Evolutionary conservation across 1,140 invertebrate genomes (phyloP).

Genomic region (Drosophila lacertosa): DNA sequence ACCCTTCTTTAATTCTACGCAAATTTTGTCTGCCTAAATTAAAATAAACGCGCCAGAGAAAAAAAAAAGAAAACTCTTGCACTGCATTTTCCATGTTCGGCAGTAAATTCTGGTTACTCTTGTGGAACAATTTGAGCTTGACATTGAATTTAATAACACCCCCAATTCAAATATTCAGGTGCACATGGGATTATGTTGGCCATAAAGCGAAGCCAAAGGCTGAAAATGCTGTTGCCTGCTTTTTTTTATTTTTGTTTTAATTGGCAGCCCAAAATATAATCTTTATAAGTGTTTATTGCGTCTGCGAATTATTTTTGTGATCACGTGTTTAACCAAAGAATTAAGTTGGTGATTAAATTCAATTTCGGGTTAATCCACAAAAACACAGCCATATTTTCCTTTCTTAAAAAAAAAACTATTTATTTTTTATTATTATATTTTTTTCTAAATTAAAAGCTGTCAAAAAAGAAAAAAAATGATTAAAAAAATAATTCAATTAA

Average conservation of each 20-base stretch:
- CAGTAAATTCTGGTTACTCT: slow-evolving; percentile 54
- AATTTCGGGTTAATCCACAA: too few species aligned
- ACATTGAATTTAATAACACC: slow-evolving; percentile 39
- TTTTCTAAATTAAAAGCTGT: too few species aligned
- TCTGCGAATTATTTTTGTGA: too few species aligned
- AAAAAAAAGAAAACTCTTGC: slow-evolving; percentile 10
- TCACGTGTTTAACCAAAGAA: too few species aligned
- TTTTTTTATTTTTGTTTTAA: neutral
- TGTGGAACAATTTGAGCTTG: slow-evolving; percentile 21
- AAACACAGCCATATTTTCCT: too few species aligned
- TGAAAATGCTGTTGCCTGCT: neutral
- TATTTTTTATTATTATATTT: too few species aligned
- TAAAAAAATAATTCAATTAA: too few species aligned
- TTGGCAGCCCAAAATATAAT: neutral
- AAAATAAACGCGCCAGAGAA: slow-evolving; percentile 64
- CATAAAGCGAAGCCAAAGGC: neutral
- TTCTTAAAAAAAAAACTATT: too few species aligned
- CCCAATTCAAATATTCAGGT: slow-evolving; percentile 33
- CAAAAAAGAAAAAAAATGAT: too few species aligned
- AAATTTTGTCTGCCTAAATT: slow-evolving; percentile 70
- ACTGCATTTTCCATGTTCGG: slow-evolving; percentile 31
- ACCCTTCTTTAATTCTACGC: slow-evolving; percentile 60
- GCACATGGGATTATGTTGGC: neutral
- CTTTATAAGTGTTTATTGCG: neutral
- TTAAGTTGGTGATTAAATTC: too few species aligned